phyloP scores from a whole-genome alignment of 2,888 invertebrate genomes.

The Mesoligia furuncula region DNA sequence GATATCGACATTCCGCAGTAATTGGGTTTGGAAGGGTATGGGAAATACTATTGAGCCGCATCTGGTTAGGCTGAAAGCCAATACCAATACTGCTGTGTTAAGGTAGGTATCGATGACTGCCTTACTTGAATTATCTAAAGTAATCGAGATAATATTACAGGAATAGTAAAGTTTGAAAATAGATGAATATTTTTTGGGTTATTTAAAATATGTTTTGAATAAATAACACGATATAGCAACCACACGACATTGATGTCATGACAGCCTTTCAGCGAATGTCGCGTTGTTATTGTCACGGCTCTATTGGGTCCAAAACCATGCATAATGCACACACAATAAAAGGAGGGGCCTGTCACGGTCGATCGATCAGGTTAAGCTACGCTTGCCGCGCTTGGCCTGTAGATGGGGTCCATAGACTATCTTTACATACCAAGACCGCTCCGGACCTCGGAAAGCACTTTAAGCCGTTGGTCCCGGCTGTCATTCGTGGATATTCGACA shows the following conservation, averaged over 20 bases:
- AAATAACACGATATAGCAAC: background rate
- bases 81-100: background rate
- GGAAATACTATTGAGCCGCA: slow-evolving; percentile 27
- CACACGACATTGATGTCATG: no score
- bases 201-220: background rate
- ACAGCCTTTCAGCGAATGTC: background rate
- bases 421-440: no score
- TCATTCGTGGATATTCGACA: no score
- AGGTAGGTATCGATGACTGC: background rate
- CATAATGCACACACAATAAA: slow-evolving; percentile 5
- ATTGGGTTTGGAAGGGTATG: slow-evolving; percentile 35
- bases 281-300: background rate
- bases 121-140: background rate
- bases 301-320: background rate
- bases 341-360: no score
- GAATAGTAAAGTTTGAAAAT: background rate
- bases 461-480: no score
- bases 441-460: no score
- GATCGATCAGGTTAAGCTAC: no score
- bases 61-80: background rate
- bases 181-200: background rate
- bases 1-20: slow-evolving; percentile 28
- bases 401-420: no score
- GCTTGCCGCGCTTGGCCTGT: no score
- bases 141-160: background rate